Percentiles rank a stretch among this genome's conserved stretches.
These are phyloP conservation scores for Kuschelorhynchus macadamiae DNA, from an alignment of 2,888 invertebrate species.

Conservation along the genomic window DNA sequence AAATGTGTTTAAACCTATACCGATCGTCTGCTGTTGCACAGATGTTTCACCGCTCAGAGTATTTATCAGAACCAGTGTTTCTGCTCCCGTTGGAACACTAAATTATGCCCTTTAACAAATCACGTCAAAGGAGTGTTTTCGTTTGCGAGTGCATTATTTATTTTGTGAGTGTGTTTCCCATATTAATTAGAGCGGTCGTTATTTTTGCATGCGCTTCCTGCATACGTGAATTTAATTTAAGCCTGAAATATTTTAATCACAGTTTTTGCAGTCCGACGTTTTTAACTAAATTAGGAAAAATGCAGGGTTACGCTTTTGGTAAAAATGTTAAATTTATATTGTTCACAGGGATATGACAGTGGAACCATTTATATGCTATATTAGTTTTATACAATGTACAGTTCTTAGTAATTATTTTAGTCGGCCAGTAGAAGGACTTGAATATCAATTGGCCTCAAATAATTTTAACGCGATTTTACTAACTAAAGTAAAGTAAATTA, in stretches of 20 bases:
- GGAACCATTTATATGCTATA: no score
- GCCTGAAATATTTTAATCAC: slow-evolving; percentile 37
- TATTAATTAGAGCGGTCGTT: slow-evolving; percentile 44
- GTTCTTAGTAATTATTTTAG: no score
- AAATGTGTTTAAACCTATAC: no score
- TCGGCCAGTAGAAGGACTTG: no score
- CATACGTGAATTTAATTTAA: slow-evolving; percentile 30
- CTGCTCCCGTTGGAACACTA: slow-evolving; percentile 24
- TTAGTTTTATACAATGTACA: no score
- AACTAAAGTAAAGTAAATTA: no score
- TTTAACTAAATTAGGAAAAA: slow-evolving; percentile 31
- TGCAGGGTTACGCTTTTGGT: slow-evolving; percentile 6
- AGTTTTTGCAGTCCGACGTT: slow-evolving; percentile 13
- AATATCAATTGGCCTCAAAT: no score
- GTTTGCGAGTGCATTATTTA: slow-evolving; percentile 45
- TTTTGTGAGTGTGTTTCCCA: slow-evolving; percentile 42
- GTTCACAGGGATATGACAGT: no score
- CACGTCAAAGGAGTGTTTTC: slow-evolving; percentile 44
- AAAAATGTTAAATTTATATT: not conserved
- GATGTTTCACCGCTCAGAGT: no score
- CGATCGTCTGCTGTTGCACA: no score
- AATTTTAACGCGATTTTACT: no score
- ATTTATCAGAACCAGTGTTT: slow-evolving; percentile 21
- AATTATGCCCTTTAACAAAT: slow-evolving; percentile 47
- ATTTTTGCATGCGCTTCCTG: slow-evolving; percentile 35